Evolutionary conservation across 2,797 vertebrate species (phyloP).

Genomic region (Pangasius djambal): DNA sequence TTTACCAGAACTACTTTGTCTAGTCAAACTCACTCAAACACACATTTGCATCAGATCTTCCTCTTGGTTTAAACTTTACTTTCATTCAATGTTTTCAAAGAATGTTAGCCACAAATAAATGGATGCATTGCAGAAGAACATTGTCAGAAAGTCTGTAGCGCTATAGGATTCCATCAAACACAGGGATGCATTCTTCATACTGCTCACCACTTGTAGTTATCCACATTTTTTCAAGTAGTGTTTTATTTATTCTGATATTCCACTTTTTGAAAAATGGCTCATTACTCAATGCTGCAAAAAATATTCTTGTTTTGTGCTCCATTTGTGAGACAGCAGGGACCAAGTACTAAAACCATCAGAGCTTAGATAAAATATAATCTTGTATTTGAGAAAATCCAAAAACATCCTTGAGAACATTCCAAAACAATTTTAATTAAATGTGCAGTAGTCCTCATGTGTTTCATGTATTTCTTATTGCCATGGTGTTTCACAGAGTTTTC

Average conservation of each 20-base stretch:
- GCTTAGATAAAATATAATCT: not conserved
- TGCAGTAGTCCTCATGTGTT: too few relatives aligned
- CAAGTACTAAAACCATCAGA: not conserved
- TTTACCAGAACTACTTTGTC: not conserved
- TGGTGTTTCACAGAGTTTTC: not conserved
- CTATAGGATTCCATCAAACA: not conserved
- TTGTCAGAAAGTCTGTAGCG: not conserved
- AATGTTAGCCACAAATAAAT: not conserved
- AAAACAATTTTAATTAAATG: not conserved
- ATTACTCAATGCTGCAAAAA: not conserved
- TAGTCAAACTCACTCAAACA: not conserved
- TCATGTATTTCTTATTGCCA: not conserved
- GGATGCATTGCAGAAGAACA: not conserved
- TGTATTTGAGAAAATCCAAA: not conserved
- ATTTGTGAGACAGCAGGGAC: conserved; percentile 2
- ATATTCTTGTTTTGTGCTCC: not conserved
- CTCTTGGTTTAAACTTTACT: not conserved
- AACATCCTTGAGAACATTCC: not conserved
- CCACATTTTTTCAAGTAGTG: not conserved
- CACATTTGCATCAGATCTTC: not conserved
- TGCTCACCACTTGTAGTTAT: not conserved
- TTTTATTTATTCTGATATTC: not conserved
- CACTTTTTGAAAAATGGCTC: not conserved
- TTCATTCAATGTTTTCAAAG: not conserved
- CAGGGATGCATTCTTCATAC: not conserved